Evolutionary conservation across 2,113 vertebrate genomes (phyloP), one percentile per base, ranked within the genome.

Genomic region (Rhinogobius similis): DNA sequence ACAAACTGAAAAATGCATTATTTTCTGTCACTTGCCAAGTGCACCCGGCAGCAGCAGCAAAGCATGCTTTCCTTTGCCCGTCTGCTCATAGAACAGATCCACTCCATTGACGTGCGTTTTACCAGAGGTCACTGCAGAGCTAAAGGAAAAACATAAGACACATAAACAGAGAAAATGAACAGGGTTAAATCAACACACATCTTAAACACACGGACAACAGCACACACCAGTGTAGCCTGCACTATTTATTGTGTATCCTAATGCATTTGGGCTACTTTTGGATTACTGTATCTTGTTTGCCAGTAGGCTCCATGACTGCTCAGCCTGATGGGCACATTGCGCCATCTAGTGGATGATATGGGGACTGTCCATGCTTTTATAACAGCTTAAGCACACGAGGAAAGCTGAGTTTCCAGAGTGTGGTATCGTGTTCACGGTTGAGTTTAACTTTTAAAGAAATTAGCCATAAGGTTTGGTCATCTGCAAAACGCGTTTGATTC

Each of bases 41-140:
- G 95, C 96, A 27, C 97, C 96, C 0, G 96, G 96, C 68, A 98
- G 87, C 50, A 98, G 84, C 72, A 98, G 89, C 68, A 97, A 80
- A 0, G 85, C 88, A n/a, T 96, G 96, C 5, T 90, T 84, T 68
- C 97, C 96, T 65, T 69, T 77, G 76, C 97, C 96, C 0, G 92
- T 92, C 70, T 75, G 87, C 87, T 94, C 94, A 2, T 95, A 97
- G 84, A 94, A 94, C 23, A 98, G 89, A 27, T 94, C 84, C 59
- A 94, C 92, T 23, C 95, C 95, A 55, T 98, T 97, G 65, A 98
- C 92, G n/a, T 81, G 76, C 59, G 88, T 82, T 85, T 88, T 94
- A 65, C 86, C 92, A 5, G 94, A 94, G 7, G 70, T 86, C 68
- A 90, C 24, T 0, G 88, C 86, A 16, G 93, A 94, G 67, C 96